Evolutionary conservation across 2,797 vertebrate species (phyloP).

Genomic region (Rhinella marina): DNA sequence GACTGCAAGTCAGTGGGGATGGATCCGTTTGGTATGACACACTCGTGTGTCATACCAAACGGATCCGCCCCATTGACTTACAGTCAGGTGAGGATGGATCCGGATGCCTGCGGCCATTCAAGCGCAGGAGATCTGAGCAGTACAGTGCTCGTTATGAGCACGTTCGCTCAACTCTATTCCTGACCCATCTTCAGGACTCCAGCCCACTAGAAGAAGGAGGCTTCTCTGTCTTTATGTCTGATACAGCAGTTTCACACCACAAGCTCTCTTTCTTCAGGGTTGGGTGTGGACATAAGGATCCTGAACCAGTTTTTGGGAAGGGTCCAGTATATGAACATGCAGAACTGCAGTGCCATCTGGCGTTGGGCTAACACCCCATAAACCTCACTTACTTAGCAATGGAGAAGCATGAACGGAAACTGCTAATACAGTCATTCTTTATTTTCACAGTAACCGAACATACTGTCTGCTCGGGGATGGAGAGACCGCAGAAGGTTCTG

Average conservation of each 20-base stretch:
- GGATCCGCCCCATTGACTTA: too few species aligned
- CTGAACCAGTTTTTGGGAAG: not conserved
- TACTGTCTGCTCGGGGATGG: constrained; percentile 93
- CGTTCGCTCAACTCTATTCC: too few species aligned
- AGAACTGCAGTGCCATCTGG: not conserved
- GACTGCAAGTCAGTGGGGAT: too few species aligned
- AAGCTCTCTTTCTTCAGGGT: not conserved
- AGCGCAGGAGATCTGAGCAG: too few species aligned
- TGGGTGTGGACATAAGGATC: not conserved
- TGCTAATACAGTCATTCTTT: not conserved
- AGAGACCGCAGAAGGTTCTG: constrained; percentile 92
- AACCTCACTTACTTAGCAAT: not conserved
- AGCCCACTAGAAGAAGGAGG: too few species aligned
- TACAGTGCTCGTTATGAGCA: too few species aligned
- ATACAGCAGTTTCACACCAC: not conserved
- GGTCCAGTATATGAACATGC: not conserved
- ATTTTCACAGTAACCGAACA: constrained; percentile 83
- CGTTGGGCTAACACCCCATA: not conserved
- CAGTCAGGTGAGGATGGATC: too few species aligned
- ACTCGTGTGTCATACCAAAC: too few species aligned
- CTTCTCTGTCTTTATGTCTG: too few species aligned
- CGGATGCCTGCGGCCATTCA: too few species aligned
- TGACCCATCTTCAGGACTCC: too few species aligned
- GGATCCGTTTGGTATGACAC: too few species aligned
- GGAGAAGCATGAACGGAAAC: not conserved